Percentiles rank a stretch among this genome's conserved stretches.
Conservation (phyloP, 2,888 invertebrate species). For the Sphaerophoria rueppellii region DNA sequence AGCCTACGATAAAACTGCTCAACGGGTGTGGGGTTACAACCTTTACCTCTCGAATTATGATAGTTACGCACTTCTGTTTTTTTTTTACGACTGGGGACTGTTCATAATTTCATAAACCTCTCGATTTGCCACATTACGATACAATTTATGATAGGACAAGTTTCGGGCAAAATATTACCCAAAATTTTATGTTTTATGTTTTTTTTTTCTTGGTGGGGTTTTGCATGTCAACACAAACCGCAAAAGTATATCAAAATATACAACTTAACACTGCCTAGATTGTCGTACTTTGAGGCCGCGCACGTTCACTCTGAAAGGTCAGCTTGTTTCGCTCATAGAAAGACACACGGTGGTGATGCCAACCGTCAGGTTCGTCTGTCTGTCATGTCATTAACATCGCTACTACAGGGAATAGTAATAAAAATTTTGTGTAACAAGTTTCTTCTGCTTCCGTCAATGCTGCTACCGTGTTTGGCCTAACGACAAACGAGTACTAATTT, state of each 20-base stretch:
- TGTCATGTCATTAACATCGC: constrained; percentile 53
- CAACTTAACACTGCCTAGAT: constrained; percentile 66
- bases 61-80: constrained; percentile 46
- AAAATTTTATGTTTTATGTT: constrained; percentile 45
- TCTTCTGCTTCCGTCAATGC: constrained; percentile 66
- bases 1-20: constrained; percentile 1
- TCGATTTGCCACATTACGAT: constrained; percentile 57
- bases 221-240: constrained; percentile 66
- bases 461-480: constrained; percentile 47
- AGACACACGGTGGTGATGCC: neutral
- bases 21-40: constrained; percentile 44
- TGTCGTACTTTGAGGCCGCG: constrained; percentile 73
- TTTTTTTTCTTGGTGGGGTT: constrained; percentile 14
- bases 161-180: constrained; percentile 53
- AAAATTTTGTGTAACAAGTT: constrained; percentile 72
- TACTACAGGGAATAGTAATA: constrained; percentile 72
- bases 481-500: constrained; percentile 49
- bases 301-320: constrained; percentile 72
- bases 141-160: constrained; percentile 64
- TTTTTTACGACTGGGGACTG: constrained; percentile 60
- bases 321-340: constrained; percentile 42
- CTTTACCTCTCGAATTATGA: constrained; percentile 34
- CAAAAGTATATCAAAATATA: constrained; percentile 61
- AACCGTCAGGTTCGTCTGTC: neutral
- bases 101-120: constrained; percentile 39